Percentiles rank a stretch among this genome's conserved stretches.
Evolutionary conservation across 2,113 vertebrate genomes (phyloP).

Genomic region (Pheucticus melanocephalus): DNA sequence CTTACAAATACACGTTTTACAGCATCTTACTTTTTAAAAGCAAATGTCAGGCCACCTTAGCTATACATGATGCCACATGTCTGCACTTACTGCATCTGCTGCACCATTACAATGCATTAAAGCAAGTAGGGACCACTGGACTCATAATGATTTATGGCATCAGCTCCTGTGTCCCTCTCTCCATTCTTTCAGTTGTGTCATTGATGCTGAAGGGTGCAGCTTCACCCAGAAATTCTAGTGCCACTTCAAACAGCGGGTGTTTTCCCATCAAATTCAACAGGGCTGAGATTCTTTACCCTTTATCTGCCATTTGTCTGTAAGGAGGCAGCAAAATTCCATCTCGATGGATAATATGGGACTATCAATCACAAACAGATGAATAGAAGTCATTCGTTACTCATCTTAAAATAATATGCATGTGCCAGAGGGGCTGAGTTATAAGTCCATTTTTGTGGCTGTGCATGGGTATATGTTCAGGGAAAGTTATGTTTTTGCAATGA

Average conservation of each 20-base stretch:
- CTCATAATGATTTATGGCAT: not conserved
- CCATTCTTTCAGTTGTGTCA: fast-evolving
- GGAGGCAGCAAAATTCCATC: not conserved
- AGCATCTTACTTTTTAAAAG: not conserved
- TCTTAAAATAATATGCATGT: conserved; percentile 40
- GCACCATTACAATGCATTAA: not conserved
- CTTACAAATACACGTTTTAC: not conserved
- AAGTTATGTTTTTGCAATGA: conserved; percentile 54
- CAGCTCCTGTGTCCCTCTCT: not conserved
- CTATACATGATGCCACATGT: not conserved
- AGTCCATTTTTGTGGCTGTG: conserved; percentile 33
- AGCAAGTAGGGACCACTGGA: not conserved
- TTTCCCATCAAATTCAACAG: not conserved
- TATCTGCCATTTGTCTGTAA: conserved; percentile 2
- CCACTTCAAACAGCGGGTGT: not conserved
- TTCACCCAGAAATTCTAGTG: not conserved
- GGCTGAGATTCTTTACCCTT: conserved; percentile 6
- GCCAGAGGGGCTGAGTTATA: conserved; percentile 54
- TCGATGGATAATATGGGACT: not conserved
- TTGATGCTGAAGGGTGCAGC: not conserved
- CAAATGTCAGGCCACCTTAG: not conserved
- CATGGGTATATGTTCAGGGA: conserved; percentile 3
- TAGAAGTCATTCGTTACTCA: conserved; percentile 9
- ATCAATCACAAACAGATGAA: conserved; percentile 17
- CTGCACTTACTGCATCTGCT: not conserved